Evolutionary conservation across 1,140 invertebrate genomes (phyloP).

Genomic region (Contarinia nasturtii): DNA sequence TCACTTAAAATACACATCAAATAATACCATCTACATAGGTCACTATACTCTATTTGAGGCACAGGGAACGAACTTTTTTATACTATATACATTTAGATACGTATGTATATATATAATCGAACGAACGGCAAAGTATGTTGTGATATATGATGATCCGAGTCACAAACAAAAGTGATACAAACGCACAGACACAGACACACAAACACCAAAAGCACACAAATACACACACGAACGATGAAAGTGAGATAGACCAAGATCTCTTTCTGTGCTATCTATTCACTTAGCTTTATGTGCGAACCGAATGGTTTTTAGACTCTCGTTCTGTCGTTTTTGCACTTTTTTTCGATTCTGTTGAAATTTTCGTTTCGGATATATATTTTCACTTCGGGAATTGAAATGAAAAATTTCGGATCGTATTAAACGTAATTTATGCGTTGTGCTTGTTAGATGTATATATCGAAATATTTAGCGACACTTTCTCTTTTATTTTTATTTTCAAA

Average conservation of each 20-base stretch:
- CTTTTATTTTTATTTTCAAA: too few species aligned
- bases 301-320: too few species aligned
- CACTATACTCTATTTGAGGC: not conserved
- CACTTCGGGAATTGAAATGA: too few species aligned
- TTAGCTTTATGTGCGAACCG: not conserved
- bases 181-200: not conserved
- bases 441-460: too few species aligned
- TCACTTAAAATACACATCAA: conserved; percentile 20
- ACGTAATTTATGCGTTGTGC: too few species aligned
- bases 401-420: too few species aligned
- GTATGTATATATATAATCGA: not conserved
- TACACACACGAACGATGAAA: not conserved
- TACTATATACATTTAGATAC: not conserved
- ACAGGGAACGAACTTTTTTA: not conserved
- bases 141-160: not conserved
- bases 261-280: not conserved
- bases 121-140: not conserved
- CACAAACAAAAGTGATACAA: not conserved
- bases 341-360: too few species aligned
- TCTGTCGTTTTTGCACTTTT: too few species aligned
- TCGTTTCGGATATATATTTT: too few species aligned
- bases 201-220: not conserved
- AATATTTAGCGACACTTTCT: too few species aligned
- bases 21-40: conserved; percentile 4
- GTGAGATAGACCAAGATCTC: not conserved